Conservation (phyloP, 2,888 invertebrate genomes). For the Mesodorylaimus sp. region DNA sequence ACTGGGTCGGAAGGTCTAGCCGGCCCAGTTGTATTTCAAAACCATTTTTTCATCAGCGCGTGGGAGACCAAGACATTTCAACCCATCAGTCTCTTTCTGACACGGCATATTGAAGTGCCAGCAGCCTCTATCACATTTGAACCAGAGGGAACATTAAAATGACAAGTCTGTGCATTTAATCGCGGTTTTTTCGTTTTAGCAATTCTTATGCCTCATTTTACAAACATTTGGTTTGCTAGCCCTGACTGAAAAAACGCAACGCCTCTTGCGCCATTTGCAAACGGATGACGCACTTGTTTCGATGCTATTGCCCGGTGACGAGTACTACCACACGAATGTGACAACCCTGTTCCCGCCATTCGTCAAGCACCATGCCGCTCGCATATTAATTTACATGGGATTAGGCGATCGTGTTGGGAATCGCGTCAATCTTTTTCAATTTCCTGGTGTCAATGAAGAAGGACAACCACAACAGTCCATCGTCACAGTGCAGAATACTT, state of each 20-base stretch:
- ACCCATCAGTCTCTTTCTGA: too few relatives aligned
- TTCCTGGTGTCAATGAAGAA: conserved; percentile 34
- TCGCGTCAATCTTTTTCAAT: conserved; percentile 43
- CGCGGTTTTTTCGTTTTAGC: conserved; percentile 36
- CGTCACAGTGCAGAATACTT: not conserved
- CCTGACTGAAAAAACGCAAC: conserved; percentile 41
- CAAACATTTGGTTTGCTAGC: conserved; percentile 44
- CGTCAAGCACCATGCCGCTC: conserved; percentile 47
- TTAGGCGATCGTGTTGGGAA: conserved; percentile 44
- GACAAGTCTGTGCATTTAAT: too few relatives aligned
- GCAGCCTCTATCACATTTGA: not conserved
- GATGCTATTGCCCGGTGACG: conserved; percentile 46
- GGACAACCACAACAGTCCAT: not conserved
- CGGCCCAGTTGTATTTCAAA: too few relatives aligned
- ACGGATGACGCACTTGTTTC: conserved; percentile 45
- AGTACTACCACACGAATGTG: conserved; percentile 50
- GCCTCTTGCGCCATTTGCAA: conserved; percentile 40
- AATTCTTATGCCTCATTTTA: conserved; percentile 44
- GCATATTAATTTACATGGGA: conserved; percentile 46
- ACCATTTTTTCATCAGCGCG: too few relatives aligned
- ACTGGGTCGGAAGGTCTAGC: too few relatives aligned
- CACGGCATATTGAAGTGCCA: not conserved
- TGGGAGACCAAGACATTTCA: too few relatives aligned
- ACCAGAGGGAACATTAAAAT: not conserved
- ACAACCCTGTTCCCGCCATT: conserved; percentile 45